Conservation (phyloP, 2,797 vertebrate genomes). For the Orientallactaga sibirica region DNA sequence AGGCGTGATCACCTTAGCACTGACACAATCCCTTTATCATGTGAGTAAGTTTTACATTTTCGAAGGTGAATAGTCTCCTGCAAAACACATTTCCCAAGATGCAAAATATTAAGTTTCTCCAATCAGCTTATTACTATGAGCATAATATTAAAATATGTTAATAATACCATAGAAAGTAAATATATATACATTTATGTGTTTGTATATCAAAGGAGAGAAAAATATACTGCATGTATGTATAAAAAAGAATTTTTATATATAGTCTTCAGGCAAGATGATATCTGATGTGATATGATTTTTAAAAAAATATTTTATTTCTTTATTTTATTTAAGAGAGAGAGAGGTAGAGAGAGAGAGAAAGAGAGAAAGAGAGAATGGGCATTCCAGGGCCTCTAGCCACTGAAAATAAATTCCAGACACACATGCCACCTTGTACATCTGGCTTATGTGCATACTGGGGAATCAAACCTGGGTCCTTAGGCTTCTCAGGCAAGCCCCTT, state of each 20-base stretch:
- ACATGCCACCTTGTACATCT: too few species aligned
- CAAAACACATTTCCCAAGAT: not conserved
- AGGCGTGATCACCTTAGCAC: not conserved
- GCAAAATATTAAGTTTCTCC: not conserved
- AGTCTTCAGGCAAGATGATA: conserved; percentile 32
- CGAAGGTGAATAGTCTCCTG: not conserved
- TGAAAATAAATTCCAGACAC: too few species aligned
- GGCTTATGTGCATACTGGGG: too few species aligned
- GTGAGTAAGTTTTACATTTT: not conserved
- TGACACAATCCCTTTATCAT: conserved; percentile 37
- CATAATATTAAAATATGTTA: not conserved
- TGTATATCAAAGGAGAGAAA: not conserved
- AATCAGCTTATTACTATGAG: conserved; percentile 25
- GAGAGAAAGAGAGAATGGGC: too few species aligned
- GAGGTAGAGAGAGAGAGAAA: too few species aligned
- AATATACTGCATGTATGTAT: not conserved
- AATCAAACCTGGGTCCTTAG: too few species aligned
- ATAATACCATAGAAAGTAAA: conserved; percentile 6
- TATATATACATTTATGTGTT: not conserved
- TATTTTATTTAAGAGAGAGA: too few species aligned
- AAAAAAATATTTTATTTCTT: not conserved
- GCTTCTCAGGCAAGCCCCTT: too few species aligned
- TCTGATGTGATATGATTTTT: conserved; percentile 42
- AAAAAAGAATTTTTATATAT: conserved; percentile 36
- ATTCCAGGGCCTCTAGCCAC: too few species aligned